Evolutionary conservation across 2,797 vertebrate species (phyloP).

Genomic region (Euthynnus affinis): DNA sequence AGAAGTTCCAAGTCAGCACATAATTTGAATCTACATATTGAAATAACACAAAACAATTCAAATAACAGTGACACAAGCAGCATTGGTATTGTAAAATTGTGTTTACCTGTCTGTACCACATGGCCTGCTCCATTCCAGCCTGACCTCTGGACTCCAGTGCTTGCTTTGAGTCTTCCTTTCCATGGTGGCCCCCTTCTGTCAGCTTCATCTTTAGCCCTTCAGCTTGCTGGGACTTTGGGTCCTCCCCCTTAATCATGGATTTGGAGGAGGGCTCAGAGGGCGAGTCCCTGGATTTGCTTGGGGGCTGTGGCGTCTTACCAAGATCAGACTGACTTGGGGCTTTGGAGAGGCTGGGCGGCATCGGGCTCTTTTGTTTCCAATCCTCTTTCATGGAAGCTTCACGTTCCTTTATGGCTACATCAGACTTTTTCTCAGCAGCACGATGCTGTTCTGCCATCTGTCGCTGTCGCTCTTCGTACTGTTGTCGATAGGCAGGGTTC

Average conservation of each 20-base stretch:
- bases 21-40: neutral
- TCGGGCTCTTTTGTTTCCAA: slow-evolving; percentile 95
- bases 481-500: slow-evolving; percentile 94
- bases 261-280: slow-evolving; percentile 90
- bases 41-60: slow-evolving; percentile 17
- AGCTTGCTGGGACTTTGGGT: slow-evolving; percentile 90
- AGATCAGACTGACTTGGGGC: slow-evolving; percentile 93
- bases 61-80: slow-evolving; percentile 12
- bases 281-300: slow-evolving; percentile 92
- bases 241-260: slow-evolving; percentile 94
- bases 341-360: slow-evolving; percentile 95
- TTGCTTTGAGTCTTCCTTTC: slow-evolving; percentile 93
- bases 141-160: slow-evolving; percentile 89
- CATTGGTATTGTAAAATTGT: neutral
- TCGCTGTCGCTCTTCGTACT: slow-evolving; percentile 95
- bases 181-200: slow-evolving; percentile 90
- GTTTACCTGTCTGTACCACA: slow-evolving; percentile 97
- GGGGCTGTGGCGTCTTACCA: slow-evolving; percentile 88
- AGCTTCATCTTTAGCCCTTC: slow-evolving; percentile 97
- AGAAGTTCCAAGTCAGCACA: slow-evolving; percentile 84
- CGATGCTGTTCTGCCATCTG: slow-evolving; percentile 93
- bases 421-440: slow-evolving; percentile 92
- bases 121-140: slow-evolving; percentile 91
- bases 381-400: slow-evolving; percentile 93
- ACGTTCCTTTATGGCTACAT: slow-evolving; percentile 92